Evolutionary conservation across 1,140 invertebrate species (phyloP).

Genomic region (Arctopsyche grandis): DNA sequence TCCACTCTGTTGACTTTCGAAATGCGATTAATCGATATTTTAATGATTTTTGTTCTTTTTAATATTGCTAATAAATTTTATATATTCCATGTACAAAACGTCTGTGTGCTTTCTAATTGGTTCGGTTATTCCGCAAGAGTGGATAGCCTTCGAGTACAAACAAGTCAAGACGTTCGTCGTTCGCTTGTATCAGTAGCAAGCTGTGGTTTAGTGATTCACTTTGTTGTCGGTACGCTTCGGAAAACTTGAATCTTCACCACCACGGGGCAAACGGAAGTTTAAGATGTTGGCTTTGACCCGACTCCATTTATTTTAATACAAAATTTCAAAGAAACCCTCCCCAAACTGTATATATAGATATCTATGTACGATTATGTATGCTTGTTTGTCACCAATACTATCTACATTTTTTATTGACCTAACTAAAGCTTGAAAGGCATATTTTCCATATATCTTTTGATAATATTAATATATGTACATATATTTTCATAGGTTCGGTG

Average conservation of each 20-base stretch:
- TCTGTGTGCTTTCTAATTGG: background rate
- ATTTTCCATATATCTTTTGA: too few relatives aligned
- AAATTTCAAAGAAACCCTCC: slow-evolving; percentile 1
- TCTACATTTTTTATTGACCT: too few relatives aligned
- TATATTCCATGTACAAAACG: background rate
- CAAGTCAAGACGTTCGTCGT: background rate
- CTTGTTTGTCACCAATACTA: too few relatives aligned
- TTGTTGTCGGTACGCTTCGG: slow-evolving; percentile 38
- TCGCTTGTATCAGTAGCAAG: slow-evolving; percentile 38
- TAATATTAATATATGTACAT: too few relatives aligned
- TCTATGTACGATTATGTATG: too few relatives aligned
- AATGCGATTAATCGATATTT: too few relatives aligned
- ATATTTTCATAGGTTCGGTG: too few relatives aligned
- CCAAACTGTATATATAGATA: too few relatives aligned
- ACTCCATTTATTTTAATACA: slow-evolving; percentile 7
- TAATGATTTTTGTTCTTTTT: too few relatives aligned
- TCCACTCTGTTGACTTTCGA: too few relatives aligned
- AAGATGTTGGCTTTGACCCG: slow-evolving; percentile 24
- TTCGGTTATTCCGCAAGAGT: slow-evolving; percentile 10
- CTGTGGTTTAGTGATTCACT: slow-evolving; percentile 34
- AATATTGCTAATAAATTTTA: too few relatives aligned
- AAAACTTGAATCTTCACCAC: slow-evolving; percentile 22
- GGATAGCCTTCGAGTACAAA: background rate
- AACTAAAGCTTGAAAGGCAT: too few relatives aligned
- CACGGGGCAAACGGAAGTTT: slow-evolving; percentile 22